phyloP scores from a whole-genome alignment of 1,140 invertebrate genomes.

The Apolygus lucorum region DNA sequence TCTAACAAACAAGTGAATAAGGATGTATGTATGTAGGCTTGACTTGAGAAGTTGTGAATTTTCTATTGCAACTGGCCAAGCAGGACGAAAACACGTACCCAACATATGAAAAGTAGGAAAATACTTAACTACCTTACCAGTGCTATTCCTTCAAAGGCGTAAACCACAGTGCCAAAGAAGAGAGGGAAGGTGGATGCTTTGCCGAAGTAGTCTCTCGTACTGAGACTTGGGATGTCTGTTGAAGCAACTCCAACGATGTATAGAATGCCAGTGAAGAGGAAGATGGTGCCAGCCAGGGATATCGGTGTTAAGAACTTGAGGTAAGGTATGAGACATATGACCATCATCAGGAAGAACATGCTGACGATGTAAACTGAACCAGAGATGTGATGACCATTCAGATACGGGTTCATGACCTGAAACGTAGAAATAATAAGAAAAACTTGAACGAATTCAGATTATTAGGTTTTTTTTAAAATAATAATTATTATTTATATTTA shows the following conservation, averaged over 20 bases:
- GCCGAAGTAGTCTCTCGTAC: conserved; percentile 39
- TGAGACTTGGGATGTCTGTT: conserved; percentile 25
- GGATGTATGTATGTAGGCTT: too few relatives aligned
- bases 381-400: conserved; percentile 41
- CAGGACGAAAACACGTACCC: too few relatives aligned
- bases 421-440: too few relatives aligned
- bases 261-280: conserved; percentile 41
- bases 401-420: too few relatives aligned
- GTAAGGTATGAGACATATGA: conserved; percentile 68
- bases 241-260: conserved; percentile 41
- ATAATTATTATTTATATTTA: too few relatives aligned
- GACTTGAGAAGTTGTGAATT: too few relatives aligned
- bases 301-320: conserved; percentile 75
- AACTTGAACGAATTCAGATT: too few relatives aligned
- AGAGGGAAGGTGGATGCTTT: conserved; percentile 53
- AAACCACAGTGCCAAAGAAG: conserved; percentile 82
- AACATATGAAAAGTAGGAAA: too few relatives aligned
- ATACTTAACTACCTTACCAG: too few relatives aligned
- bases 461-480: too few relatives aligned
- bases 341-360: conserved; percentile 58
- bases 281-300: conserved; percentile 73
- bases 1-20: too few relatives aligned
- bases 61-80: too few relatives aligned
- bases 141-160: conserved; percentile 81
- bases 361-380: conserved; percentile 61